A percentile compares a stretch with the other conserved stretches of the same genome.
Conservation (phyloP, 1,140 invertebrate species). For the Apolygus lucorum region DNA sequence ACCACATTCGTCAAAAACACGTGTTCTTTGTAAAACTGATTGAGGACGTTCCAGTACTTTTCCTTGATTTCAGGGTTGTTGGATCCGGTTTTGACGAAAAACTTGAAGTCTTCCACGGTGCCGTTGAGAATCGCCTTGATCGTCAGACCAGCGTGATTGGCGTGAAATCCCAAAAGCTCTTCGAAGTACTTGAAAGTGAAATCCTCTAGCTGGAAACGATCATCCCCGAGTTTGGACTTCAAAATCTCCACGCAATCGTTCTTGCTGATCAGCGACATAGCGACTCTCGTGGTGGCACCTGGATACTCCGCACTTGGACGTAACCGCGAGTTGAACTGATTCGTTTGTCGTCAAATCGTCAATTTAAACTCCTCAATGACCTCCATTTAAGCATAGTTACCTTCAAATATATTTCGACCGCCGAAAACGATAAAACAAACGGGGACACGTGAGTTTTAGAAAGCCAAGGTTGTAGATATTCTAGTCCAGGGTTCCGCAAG, state of each 20-base stretch:
- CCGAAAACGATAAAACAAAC: too few species aligned
- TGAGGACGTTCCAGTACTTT: not conserved
- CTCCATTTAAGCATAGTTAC: too few species aligned
- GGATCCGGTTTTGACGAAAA: slow-evolving; percentile 20
- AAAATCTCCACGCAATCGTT: slow-evolving; percentile 15
- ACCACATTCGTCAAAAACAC: slow-evolving; percentile 7
- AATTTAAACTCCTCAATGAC: too few species aligned
- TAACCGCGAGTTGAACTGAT: too few species aligned
- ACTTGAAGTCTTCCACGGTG: slow-evolving; percentile 4
- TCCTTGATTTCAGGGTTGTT: not conserved
- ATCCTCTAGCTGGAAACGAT: slow-evolving; percentile 4
- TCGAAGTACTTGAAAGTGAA: not conserved
- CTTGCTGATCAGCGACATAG: slow-evolving; percentile 7
- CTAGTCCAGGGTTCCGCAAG: too few species aligned
- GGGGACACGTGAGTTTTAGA: too few species aligned
- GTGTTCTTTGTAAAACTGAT: slow-evolving; percentile 18
- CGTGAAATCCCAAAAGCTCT: slow-evolving; percentile 22
- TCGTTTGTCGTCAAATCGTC: too few species aligned
- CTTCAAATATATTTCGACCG: too few species aligned
- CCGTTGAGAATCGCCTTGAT: not conserved
- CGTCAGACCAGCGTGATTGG: slow-evolving; percentile 15
- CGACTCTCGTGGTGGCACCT: too few species aligned
- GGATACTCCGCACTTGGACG: too few species aligned
- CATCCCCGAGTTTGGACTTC: not conserved
- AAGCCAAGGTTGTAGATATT: too few species aligned